Evolutionary conservation across 2,888 invertebrate species (phyloP), one percentile per base, ranked within the genome.

Genomic region (Tinea semifulvella): DNA sequence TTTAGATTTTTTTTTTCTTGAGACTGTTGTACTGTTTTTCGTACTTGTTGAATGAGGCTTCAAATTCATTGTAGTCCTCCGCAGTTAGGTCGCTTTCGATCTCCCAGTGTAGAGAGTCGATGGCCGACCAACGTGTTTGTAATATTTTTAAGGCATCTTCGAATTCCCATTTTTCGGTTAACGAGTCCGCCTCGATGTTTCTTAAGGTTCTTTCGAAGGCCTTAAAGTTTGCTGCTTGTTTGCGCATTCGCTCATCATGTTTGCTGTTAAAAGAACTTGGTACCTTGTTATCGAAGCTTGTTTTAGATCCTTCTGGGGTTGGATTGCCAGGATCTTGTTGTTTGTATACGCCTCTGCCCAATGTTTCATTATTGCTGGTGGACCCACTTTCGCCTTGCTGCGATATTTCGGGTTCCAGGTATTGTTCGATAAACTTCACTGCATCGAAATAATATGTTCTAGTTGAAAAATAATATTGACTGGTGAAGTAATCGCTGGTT

Each of bases 41-140:
- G 36, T 36, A 36, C 6, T 16, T 13, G 5, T 14, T 16, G 17
- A 49, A 52, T 8, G 35, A 44, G 5, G 28, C 17, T 42, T 53
- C 52, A 26, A 52, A 55, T 7, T 45, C 42, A 14, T 14, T n/a
- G 35, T 52, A 47, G 14, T 46, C 44, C 18, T 13, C 4, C 5
- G 4, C 47, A 14, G 46, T 11, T 1, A 47, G n/a, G 20, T 50
- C 46, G 27, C 50, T 48, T 18, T 51, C 51, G 7, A 52, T 45
- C n/a, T 53, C 47, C 49, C 48, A 52, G 44, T 52, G 50, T n/a
- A 50, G 45, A 7, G 44, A 19, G 31, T 52, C 52, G 14, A 53
- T 50, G 11, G 42, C 47, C 3, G 48, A 16, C 51, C 53, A 53
- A 5, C 50, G 43, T 0, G 48, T 20, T 3, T 51, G 27, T 6